Evolutionary conservation across 1,140 invertebrate genomes (phyloP).

Genomic region (Neuroterus valhalla): DNA sequence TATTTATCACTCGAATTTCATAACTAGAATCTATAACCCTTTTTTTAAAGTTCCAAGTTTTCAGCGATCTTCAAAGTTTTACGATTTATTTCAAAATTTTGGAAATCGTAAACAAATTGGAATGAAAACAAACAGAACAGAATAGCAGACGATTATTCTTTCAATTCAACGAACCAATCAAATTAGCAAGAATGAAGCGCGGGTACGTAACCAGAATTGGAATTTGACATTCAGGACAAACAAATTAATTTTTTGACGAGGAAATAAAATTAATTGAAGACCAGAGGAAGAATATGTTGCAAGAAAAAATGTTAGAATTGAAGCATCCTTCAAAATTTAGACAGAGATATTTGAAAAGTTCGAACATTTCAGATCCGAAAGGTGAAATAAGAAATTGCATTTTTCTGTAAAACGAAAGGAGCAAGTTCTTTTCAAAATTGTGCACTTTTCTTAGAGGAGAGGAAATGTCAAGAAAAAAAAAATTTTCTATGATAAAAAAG

Average conservation of each 20-base stretch:
- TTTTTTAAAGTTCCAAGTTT: conserved; percentile 30
- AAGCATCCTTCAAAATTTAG: too few relatives aligned
- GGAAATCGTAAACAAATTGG: neutral
- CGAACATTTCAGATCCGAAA: too few relatives aligned
- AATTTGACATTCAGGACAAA: neutral
- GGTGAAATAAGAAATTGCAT: too few relatives aligned
- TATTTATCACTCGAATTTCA: conserved; percentile 1
- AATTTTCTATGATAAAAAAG: too few relatives aligned
- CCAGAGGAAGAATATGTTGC: too few relatives aligned
- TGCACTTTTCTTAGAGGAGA: neutral
- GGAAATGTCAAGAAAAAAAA: too few relatives aligned
- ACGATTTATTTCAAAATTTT: neutral
- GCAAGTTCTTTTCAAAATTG: neutral
- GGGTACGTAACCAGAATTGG: neutral
- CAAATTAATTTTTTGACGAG: too few relatives aligned
- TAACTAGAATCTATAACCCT: conserved; percentile 18
- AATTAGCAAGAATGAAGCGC: neutral
- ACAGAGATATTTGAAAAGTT: too few relatives aligned
- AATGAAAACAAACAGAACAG: neutral
- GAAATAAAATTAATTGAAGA: too few relatives aligned
- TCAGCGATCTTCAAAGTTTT: neutral
- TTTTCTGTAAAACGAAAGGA: neutral
- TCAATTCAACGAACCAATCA: neutral
- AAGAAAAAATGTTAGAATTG: too few relatives aligned
- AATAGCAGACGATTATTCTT: conserved; percentile 1